Percentiles rank a stretch among this genome's conserved stretches.
These are phyloP conservation scores for Clivina fossor DNA, from an alignment of 2,888 invertebrate species.

Conservation along the genomic window DNA sequence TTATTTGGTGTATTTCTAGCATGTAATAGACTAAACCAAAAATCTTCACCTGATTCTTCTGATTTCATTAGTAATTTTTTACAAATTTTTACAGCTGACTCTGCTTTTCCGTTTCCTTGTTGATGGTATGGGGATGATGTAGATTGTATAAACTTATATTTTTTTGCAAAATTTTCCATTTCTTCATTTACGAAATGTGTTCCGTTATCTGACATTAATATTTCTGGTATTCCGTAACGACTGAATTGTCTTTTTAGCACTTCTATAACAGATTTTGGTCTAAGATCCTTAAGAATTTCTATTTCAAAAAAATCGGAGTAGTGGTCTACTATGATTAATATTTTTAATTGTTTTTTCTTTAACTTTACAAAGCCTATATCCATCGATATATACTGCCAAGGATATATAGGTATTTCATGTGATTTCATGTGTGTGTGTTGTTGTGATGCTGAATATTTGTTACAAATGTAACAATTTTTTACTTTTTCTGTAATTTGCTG, in stretches of 20 bases:
- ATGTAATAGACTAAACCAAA: conserved; percentile 36
- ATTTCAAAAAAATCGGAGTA: conserved; percentile 40
- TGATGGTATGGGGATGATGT: conserved; percentile 38
- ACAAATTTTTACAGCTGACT: conserved; percentile 40
- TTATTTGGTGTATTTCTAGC: conserved; percentile 41
- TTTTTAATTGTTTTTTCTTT: conserved; percentile 20
- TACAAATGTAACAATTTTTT: conserved; percentile 19
- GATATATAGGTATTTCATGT: conserved; percentile 32
- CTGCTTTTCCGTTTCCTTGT: conserved; percentile 8
- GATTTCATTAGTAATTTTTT: conserved; percentile 39
- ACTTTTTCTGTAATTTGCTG: conserved; percentile 11
- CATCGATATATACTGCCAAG: conserved; percentile 37
- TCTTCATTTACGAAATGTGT: conserved; percentile 16
- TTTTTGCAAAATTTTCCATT: conserved; percentile 34
- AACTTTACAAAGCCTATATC: conserved; percentile 34
- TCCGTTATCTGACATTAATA: neutral
- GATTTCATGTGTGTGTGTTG: conserved; percentile 28
- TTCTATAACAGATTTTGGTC: conserved; percentile 19
- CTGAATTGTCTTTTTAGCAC: neutral
- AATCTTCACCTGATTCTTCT: conserved; percentile 29
- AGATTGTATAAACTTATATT: conserved; percentile 39
- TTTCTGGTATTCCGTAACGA: conserved; percentile 3
- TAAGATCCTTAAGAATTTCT: conserved; percentile 30
- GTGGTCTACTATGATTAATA: conserved; percentile 38
- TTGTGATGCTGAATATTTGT: conserved; percentile 17